phyloP scores from a whole-genome alignment of 2,888 invertebrate genomes.

The Molanna angustata region DNA sequence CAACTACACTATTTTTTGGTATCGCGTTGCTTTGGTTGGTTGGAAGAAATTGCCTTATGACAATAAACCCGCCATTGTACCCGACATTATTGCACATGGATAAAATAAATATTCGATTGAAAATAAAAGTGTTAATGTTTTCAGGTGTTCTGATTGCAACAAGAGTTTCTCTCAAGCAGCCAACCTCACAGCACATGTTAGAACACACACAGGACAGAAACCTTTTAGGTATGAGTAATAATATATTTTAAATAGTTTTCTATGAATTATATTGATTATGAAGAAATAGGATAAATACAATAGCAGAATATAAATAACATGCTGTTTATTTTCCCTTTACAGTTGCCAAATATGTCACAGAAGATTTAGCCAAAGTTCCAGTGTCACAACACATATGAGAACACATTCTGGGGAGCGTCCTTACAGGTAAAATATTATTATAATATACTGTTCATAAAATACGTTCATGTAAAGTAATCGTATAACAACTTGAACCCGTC shows the following conservation, averaged over 20 bases:
- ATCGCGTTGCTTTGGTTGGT: no score
- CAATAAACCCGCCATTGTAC: no score
- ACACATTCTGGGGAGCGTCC: conserved; percentile 99
- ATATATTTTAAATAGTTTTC: neutral
- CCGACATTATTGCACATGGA: no score
- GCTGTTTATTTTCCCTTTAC: conserved; percentile 13
- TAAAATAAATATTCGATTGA: no score
- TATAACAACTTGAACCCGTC: no score
- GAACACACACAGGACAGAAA: conserved; percentile 96
- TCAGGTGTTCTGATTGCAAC: conserved; percentile 82
- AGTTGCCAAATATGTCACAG: conserved; percentile 96
- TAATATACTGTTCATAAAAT: no score
- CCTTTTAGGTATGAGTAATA: conserved; percentile 65
- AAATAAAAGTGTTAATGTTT: no score
- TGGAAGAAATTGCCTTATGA: no score
- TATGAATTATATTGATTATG: neutral
- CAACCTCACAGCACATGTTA: conserved; percentile 94
- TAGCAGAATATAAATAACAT: neutral
- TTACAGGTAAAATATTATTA: conserved; percentile 60
- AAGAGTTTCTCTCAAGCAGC: conserved; percentile 98
- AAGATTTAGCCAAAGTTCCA: conserved; percentile 92
- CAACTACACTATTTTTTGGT: no score
- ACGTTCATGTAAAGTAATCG: no score
- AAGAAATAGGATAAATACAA: neutral
- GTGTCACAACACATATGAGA: conserved; percentile 97